Evolutionary conservation across 2,888 invertebrate genomes (phyloP), one percentile per base, ranked within the genome.

Genomic region (Clusia tigrina): DNA sequence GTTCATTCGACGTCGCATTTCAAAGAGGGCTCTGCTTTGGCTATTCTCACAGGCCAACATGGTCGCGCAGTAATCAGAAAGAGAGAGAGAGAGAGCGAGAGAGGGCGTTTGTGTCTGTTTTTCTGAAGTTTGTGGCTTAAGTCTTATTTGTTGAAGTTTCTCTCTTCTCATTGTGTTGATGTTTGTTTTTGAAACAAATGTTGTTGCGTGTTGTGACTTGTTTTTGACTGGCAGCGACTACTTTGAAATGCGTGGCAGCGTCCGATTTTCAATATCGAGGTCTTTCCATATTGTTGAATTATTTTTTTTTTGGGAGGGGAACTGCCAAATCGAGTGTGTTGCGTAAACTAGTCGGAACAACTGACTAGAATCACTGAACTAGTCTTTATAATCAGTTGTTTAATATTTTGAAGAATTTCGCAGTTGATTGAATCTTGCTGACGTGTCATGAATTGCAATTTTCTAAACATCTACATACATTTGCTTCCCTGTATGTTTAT

Each of bases 241-340:
- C n/a, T n/a, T n/a, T n/a, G n/a, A n/a, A n/a, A n/a, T n/a, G n/a
- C n/a, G n/a, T n/a, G n/a, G n/a, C n/a, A n/a, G n/a, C n/a, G n/a
- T n/a, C n/a, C n/a, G n/a, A 26, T 24, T 24, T 54, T 54, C 54
- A 54, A 54, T 54, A 54, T 26, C 54, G 54, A 54, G 54, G 54
- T 26, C 32, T 15, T 42, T 42, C 10, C n/a, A 10, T 42, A 3
- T 42, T 42, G 42, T 32, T 32, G 12, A 32, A 32, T 32, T 9
- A 32, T 32, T 32, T 32, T 32, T 32, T 32, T 32, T 32, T 32
- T 5, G 32, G 32, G 6, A 32, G 12, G 32, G 32, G 6, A 32
- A 32, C 5, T 9, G 32, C 32, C 12, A 9, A 5, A 5, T 5
- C 32, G 32, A 32, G 12, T 32, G 32, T 5, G 5, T 32, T 32